These are phyloP conservation scores for Tupaia tana DNA, from an alignment of 2,113 vertebrate species.

Conservation along the genomic window DNA sequence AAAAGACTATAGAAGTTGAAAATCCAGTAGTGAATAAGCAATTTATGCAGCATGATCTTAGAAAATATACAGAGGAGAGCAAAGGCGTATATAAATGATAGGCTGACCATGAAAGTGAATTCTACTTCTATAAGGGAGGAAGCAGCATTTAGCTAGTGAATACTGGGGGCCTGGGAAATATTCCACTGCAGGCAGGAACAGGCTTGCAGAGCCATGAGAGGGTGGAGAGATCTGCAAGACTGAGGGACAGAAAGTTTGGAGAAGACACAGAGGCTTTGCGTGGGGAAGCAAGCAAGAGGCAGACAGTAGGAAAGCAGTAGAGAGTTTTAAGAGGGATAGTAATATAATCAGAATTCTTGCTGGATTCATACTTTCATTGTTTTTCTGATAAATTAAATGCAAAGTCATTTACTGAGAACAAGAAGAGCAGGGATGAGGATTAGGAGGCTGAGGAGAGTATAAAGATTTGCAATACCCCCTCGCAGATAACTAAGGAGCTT, in stretches of 20 bases:
- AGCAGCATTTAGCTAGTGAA: not conserved
- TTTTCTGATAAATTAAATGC: not conserved
- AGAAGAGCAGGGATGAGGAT: not conserved
- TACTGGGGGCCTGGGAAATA: fast-evolving
- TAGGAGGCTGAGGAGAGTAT: not conserved
- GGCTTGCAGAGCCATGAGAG: not conserved
- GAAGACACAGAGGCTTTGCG: not conserved
- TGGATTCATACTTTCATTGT: not conserved
- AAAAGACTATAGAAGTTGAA: not conserved
- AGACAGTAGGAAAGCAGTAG: not conserved
- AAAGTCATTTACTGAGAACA: not conserved
- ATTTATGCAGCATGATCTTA: not conserved
- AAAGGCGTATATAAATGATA: not conserved
- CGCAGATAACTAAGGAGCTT: not conserved
- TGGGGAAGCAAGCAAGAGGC: not conserved
- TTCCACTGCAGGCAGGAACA: not conserved
- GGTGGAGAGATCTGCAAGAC: too few species aligned
- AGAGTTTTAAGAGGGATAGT: not conserved
- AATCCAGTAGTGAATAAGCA: not conserved
- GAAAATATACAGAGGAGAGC: not conserved
- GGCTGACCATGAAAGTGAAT: not conserved
- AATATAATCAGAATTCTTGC: not conserved
- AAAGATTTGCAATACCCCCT: not conserved
- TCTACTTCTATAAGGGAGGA: not conserved
- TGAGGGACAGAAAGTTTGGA: fast-evolving